Evolutionary conservation across 2,797 vertebrate species (phyloP), one percentile per base, ranked within the genome.

Genomic region (Brotula barbata): DNA sequence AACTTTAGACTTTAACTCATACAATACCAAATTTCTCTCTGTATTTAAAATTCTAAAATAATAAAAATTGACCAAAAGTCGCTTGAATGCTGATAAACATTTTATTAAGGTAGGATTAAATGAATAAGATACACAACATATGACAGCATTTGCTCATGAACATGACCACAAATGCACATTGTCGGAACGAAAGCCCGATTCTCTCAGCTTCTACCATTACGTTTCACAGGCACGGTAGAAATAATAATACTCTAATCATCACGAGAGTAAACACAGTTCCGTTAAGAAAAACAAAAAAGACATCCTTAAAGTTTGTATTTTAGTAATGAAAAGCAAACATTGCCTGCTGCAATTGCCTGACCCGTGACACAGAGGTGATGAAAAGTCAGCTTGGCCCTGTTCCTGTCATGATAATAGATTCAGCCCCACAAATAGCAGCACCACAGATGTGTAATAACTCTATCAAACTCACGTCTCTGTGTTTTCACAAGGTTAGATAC

Each of bases 291-390:
- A 68, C 80, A 83, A 73, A 88, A n/a, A 81, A 86, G 77, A 78
- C 78, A 75, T 75, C 81, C 75, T 83, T 87, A 72, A 58, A 64
- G 87, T 91, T 91, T 91, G 88, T 84, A 87, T 88, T 90, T 89
- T 89, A 85, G 88, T 90, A 89, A 93, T 92, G 87, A 91, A 92
- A 92, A 84, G 81, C 87, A 91, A 92, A 91, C 90, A 90, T 55
- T 46, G 72, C 75, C 79, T 82, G 73, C 68, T 15, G 82, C 76
- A 83, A 89, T 88, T 88, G 82, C 73, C 82, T 87, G 88, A 90
- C 89, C 88, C 58, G 54, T 83, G 83, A 81, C 83, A 64, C 57
- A 0, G 64, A 67, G 77, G 88, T 87, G 87, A 89, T 88, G 84
- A 87, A 75, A 90, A 55, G 84, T 59, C 66, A 47, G 77, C 80